phyloP scores from a whole-genome alignment of 1,140 invertebrate species.

The Chymomyza costata region DNA sequence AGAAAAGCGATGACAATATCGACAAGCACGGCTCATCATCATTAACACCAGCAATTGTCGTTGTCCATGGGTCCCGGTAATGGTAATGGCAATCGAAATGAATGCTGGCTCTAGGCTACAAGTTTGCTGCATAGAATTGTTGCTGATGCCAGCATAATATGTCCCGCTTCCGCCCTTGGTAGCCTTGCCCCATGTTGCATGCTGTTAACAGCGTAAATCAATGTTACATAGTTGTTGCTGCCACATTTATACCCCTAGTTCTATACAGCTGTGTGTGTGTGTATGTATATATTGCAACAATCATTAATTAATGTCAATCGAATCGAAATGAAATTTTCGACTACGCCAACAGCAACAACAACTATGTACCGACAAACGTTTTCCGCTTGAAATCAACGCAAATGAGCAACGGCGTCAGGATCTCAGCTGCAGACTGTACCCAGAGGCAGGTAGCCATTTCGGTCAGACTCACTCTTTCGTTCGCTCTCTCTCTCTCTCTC shows the following conservation, averaged over 20 bases:
- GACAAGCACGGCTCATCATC: slow-evolving; percentile 55
- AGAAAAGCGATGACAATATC: slow-evolving; percentile 1
- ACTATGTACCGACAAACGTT: slow-evolving; percentile 71
- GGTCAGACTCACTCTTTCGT: too few species aligned
- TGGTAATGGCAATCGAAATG: slow-evolving; percentile 1
- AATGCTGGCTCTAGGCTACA: slow-evolving; percentile 26
- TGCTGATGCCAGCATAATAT: slow-evolving; percentile 68
- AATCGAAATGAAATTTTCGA: slow-evolving; percentile 66
- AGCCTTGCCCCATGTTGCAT: too few species aligned
- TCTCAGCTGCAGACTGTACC: slow-evolving; percentile 43
- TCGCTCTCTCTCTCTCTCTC: too few species aligned
- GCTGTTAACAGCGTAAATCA: slow-evolving; percentile 47
- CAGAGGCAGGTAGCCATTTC: slow-evolving; percentile 30
- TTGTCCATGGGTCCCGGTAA: slow-evolving; percentile 22
- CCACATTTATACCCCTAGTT: slow-evolving; percentile 1
- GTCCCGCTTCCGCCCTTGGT: slow-evolving; percentile 16
- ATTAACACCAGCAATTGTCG: slow-evolving; percentile 59
- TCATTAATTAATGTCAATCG: slow-evolving; percentile 73
- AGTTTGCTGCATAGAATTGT: slow-evolving; percentile 41
- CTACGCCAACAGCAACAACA: too few species aligned
- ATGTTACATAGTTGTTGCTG: slow-evolving; percentile 33
- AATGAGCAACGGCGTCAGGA: slow-evolving; percentile 42
- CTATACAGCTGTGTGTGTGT: slow-evolving; percentile 24
- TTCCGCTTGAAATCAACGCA: slow-evolving; percentile 67
- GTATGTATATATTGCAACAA: slow-evolving; percentile 56